Evolutionary conservation across 37 sponge, comb jelly and placozoan genomes (phyloP).

Genomic region (Theonella swinhoei): DNA sequence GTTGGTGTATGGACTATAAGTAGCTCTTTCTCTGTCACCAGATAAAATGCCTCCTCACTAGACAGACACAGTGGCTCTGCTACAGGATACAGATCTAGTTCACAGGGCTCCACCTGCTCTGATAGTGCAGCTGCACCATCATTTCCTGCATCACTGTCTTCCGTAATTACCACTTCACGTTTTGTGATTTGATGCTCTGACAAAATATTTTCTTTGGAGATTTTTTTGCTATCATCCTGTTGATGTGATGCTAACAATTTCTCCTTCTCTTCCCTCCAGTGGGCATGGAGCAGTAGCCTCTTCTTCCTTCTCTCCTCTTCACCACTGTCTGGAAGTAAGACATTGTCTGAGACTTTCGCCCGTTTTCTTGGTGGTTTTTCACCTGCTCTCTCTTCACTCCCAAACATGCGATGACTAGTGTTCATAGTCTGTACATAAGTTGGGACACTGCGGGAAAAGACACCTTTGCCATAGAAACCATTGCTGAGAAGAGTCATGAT

Average conservation of each 20-base stretch:
- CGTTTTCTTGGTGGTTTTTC: background rate
- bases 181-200: background rate
- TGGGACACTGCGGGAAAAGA: conserved; percentile 41
- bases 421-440: background rate
- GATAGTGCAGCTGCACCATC: background rate
- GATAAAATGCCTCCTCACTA: conserved; percentile 70
- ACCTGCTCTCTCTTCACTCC: background rate
- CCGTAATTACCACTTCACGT: background rate
- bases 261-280: conserved; percentile 26
- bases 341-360: background rate
- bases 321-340: background rate
- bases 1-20: background rate
- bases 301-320: background rate
- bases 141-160: background rate
- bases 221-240: background rate
- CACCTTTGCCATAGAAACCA: conserved; percentile 59
- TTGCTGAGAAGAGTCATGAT: background rate
- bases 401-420: background rate
- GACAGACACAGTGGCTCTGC: conserved; percentile 42
- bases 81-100: background rate
- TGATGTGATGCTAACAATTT: background rate
- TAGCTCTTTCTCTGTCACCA: conserved; percentile 7
- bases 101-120: background rate
- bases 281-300: conserved; percentile 12
- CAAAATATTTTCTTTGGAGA: background rate